Evolutionary conservation across 2,113 vertebrate species (phyloP), one percentile per base, ranked within the genome.

Genomic region (Cariama cristata): DNA sequence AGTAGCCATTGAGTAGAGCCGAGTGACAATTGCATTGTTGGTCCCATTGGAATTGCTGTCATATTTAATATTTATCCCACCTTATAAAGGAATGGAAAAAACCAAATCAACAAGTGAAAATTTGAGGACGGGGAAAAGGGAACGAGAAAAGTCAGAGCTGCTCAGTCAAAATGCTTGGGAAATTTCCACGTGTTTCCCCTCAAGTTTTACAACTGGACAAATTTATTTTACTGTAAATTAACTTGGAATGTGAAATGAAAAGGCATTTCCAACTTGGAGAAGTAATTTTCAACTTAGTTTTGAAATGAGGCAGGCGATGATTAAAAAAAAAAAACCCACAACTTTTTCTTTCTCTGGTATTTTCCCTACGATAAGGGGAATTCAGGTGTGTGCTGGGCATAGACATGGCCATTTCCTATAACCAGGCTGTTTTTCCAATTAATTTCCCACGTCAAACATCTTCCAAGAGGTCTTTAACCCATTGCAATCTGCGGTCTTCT

Each of bases 281-380:
- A 90, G 53, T 38, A 49, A 85, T 91, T 94, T 96, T 79, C 58
- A 76, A 82, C 62, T 82, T 79, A 82, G 53, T 58, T 91, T 93
- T 87, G 66, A 92, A 91, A 90, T 91, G 30, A 91, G 19, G n/a
- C 56, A 62, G 38, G 38, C 63, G 47, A 17, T 62, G 27, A 62
- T 85, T 58, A 35, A 91, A 86, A 90, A 62, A 53, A 38, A 16
- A 30, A 15, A 24, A 5, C 0, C 6, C 22, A 42, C n/a, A 55
- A n/a, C 8, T 6, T 79, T 35, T 75, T 72, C 32, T 90, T 83
- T 47, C 40, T 49, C 5, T 32, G 40, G 9, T 52, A 11, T 82
- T 95, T 82, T 85, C 27, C 30, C 30, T 79, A 17, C 0, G 0
- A 59, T 14, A 89, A 59, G 23, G 44, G 73, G 24, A 79, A 89